phyloP scores from a whole-genome alignment of 2,113 vertebrate genomes.

The Macheiramphus alcinus region DNA sequence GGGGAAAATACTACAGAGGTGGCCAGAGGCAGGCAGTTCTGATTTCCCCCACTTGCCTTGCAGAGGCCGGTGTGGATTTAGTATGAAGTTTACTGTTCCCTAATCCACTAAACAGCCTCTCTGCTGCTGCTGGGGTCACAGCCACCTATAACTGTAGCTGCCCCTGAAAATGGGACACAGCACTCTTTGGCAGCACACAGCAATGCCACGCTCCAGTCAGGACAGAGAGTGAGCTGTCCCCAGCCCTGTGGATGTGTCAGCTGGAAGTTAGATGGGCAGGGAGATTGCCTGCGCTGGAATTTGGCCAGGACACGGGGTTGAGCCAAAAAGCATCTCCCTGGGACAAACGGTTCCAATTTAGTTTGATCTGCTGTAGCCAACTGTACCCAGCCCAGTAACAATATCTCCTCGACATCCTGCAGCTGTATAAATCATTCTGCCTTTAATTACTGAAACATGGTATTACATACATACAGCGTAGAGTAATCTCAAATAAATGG shows the following conservation, averaged over 20 bases:
- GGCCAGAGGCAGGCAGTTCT: background rate
- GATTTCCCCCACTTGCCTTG: background rate
- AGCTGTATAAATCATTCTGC: slow-evolving; percentile 43
- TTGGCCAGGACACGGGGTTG: background rate
- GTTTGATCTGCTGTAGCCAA: background rate
- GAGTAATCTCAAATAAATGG: slow-evolving; percentile 1
- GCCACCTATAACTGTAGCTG: background rate
- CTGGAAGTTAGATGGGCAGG: background rate
- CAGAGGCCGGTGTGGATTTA: background rate
- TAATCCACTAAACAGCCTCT: background rate
- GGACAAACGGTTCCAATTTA: background rate
- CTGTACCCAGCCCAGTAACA: background rate
- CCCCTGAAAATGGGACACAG: background rate
- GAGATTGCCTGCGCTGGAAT: background rate
- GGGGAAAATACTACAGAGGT: background rate
- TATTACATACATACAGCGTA: background rate
- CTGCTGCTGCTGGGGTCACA: background rate
- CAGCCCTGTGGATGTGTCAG: background rate
- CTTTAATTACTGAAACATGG: slow-evolving; percentile 24
- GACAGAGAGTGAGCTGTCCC: background rate
- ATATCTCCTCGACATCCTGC: background rate
- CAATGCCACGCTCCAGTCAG: background rate
- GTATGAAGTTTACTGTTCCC: accelerated
- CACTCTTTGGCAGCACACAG: background rate
- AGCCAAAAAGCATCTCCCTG: background rate